phyloP scores from a whole-genome alignment of 2,797 vertebrate species.

The Perodicticus potto region DNA sequence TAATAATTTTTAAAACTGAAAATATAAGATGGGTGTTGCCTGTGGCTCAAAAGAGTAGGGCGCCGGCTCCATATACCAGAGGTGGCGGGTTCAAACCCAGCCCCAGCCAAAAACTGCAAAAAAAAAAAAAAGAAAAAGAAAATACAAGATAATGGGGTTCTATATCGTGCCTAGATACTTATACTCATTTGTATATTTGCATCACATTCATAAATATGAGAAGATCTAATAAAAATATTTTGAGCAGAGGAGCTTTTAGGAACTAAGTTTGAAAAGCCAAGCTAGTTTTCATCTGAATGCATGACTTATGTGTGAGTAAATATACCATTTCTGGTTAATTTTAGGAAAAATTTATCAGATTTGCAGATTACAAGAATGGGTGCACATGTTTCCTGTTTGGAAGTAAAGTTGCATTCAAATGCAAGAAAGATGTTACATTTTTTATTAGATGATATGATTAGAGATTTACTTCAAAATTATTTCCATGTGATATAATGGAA shows the following conservation, averaged over 20 bases:
- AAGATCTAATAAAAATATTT: neutral
- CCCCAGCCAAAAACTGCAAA: no score
- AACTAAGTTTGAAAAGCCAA: slow-evolving; percentile 46
- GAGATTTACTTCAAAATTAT: slow-evolving; percentile 56
- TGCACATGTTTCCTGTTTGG: slow-evolving; percentile 15
- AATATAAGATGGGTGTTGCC: neutral
- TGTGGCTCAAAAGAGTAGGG: no score
- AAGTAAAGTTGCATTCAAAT: slow-evolving; percentile 45
- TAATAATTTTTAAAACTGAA: neutral
- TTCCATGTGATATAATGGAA: slow-evolving; percentile 60
- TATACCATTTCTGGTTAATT: neutral
- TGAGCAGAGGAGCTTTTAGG: neutral
- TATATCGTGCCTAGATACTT: neutral
- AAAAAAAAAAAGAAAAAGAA: neutral
- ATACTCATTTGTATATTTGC: neutral
- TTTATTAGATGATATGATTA: slow-evolving; percentile 19
- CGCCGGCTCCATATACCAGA: no score
- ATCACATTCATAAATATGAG: neutral
- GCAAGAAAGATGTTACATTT: neutral
- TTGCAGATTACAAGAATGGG: neutral
- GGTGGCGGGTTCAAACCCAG: no score
- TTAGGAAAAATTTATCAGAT: slow-evolving; percentile 12
- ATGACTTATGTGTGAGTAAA: slow-evolving; percentile 40
- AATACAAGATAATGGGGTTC: neutral
- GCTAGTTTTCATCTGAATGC: neutral